Evolutionary conservation across 2,888 invertebrate genomes (phyloP).

Genomic region (Amphipyra berbera): DNA sequence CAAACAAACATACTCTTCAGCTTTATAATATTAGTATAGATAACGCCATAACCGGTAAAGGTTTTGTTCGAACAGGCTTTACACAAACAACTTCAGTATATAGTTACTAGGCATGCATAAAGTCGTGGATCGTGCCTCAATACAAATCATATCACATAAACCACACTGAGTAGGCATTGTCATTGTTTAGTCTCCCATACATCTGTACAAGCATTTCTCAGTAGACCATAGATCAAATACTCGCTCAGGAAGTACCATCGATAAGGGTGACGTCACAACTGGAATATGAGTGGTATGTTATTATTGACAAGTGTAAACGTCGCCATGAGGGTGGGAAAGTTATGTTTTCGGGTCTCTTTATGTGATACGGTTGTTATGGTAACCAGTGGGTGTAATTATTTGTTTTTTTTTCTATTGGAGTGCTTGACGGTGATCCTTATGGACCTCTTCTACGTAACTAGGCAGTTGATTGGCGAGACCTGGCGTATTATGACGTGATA

Average conservation of each 20-base stretch:
- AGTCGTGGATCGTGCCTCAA: background rate
- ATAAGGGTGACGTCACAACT: conserved; percentile 27
- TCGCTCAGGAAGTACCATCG: conserved; percentile 6
- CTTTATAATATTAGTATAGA: too few species aligned
- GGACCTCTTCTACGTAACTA: too few species aligned
- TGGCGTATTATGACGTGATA: too few species aligned
- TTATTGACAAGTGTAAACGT: conserved; percentile 12
- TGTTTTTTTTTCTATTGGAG: too few species aligned
- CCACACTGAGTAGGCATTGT: conserved; percentile 33
- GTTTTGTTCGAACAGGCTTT: too few species aligned
- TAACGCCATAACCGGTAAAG: too few species aligned
- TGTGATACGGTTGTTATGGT: conserved; percentile 6
- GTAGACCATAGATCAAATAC: conserved; percentile 39
- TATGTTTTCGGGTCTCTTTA: conserved; percentile 4
- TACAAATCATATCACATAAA: conserved; percentile 7
- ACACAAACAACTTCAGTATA: too few species aligned
- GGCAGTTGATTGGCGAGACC: too few species aligned
- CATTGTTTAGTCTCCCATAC: conserved; percentile 66
- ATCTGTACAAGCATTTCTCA: conserved; percentile 24
- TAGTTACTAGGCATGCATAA: too few species aligned
- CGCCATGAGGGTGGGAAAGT: conserved; percentile 36
- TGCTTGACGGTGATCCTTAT: too few species aligned
- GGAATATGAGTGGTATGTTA: conserved; percentile 5
- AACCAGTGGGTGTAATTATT: too few species aligned
- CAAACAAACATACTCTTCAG: too few species aligned